Base-by-base conservation (phyloP, 2,797 vertebrate genomes). In the Sitta carolinensis region DNA sequence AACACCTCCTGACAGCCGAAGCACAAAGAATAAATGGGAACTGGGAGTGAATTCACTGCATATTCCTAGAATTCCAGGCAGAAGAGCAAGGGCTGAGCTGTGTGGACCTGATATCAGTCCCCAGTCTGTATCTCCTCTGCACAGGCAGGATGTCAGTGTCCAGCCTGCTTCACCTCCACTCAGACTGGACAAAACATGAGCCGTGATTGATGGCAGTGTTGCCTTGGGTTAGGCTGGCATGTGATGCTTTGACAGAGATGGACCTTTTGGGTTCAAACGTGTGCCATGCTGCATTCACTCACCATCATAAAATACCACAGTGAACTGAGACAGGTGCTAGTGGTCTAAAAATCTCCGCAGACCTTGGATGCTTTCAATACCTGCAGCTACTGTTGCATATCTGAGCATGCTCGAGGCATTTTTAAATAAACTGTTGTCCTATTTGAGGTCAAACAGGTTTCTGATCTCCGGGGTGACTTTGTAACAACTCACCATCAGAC, bases 401-500 rank as follows among this genome's bases (percentile, higher is more conserved):
- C 45, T 89, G 79, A 93, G 48, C 45, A 43, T 9, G 34, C 63
- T 47, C 54, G 59, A 86, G 42, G 70, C 75, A 29, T 51, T 95
- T 78, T 81, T 13, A 92, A 96, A 93, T 51, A 91, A 88, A n/a
- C 52, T 9, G 1, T 43, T 86, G 77, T 90, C 67, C 70, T 84
- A 17, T 57, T 25, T 66, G 67, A 91, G 63, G 74, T 92, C 32
- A 66, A 92, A 78, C 23, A 73, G 38, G 40, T 63, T 90, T 84
- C 34, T 61, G 55, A 70, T 90, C 77, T 73, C 57, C 74, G 26
- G 69, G 52, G 42, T 74, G 70, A 89, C 74, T 73, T 79, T 73
- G 55, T 90, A 61, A 76, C 11, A 82, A 57, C 32, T 70, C 2
- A 4, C 77, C 20, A n/a, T 50, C 57, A 82, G 29, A 55, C 30